Evolutionary conservation across 2,888 invertebrate genomes (phyloP).

Genomic region (Chromoteleia sp.): DNA sequence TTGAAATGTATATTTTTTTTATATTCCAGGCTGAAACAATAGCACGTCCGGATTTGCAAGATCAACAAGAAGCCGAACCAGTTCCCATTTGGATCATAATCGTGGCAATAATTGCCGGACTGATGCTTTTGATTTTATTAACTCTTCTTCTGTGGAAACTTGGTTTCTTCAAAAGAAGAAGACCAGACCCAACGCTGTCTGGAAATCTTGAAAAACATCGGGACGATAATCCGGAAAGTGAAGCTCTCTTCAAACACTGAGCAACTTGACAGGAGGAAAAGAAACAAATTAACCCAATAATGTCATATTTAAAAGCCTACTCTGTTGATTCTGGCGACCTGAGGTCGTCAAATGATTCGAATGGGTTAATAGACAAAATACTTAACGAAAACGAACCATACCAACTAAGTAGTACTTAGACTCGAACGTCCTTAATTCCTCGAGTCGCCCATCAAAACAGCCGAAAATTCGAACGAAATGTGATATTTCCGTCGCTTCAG

Average conservation of each 20-base stretch:
- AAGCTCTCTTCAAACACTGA: constrained; percentile 83
- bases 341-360: too few species aligned
- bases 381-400: constrained; percentile 47
- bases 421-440: constrained; percentile 48
- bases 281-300: too few species aligned
- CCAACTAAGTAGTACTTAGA: constrained; percentile 61
- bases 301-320: too few species aligned
- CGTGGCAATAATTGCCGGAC: constrained; percentile 92
- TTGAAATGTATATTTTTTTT: neutral
- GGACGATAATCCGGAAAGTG: constrained; percentile 88
- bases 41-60: constrained; percentile 92
- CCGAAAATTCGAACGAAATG: constrained; percentile 60
- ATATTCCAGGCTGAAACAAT: constrained; percentile 90
- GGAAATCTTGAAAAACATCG: constrained; percentile 92
- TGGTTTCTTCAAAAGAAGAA: constrained; percentile 94
- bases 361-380: constrained; percentile 19
- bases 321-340: too few species aligned
- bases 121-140: constrained; percentile 92
- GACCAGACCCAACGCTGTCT: constrained; percentile 93
- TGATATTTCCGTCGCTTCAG: constrained; percentile 57
- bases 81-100: constrained; percentile 95
- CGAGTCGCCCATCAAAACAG: constrained; percentile 47
- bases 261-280: constrained; percentile 1
- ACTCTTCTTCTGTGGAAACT: constrained; percentile 94
- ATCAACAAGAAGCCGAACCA: constrained; percentile 90